Conservation (phyloP, 2,888 invertebrate species). For the Ennomos erosarius region DNA sequence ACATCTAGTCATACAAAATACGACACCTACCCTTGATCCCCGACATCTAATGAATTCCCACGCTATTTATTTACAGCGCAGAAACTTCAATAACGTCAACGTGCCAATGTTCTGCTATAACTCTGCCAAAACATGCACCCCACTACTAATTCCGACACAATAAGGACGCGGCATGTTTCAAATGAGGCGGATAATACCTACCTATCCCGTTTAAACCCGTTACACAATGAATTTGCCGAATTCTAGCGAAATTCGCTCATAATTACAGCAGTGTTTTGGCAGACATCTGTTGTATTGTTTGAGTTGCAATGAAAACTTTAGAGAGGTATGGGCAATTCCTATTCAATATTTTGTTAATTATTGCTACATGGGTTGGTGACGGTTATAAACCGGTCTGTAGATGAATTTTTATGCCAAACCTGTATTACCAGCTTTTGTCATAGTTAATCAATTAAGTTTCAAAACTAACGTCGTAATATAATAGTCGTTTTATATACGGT, state of each 20-base stretch:
- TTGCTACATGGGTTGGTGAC: too few species aligned
- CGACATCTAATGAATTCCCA: neutral
- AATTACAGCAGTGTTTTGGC: conserved; percentile 43
- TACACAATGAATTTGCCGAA: conserved; percentile 43
- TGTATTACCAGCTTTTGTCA: too few species aligned
- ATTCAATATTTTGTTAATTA: neutral
- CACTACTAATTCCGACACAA: conserved; percentile 42
- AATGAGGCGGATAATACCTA: conserved; percentile 53
- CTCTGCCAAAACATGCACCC: conserved; percentile 26
- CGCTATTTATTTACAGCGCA: conserved; percentile 1
- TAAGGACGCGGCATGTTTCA: conserved; percentile 47
- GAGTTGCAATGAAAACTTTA: conserved; percentile 9
- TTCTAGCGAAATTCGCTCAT: conserved; percentile 26
- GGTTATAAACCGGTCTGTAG: too few species aligned
- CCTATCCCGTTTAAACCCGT: conserved; percentile 42
- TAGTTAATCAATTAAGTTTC: too few species aligned
- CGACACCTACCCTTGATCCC: too few species aligned
- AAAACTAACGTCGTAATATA: too few species aligned
- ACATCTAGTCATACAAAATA: too few species aligned
- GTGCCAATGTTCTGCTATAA: conserved; percentile 27
- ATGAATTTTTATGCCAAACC: too few species aligned
- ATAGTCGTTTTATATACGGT: too few species aligned
- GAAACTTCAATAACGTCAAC: conserved; percentile 6
- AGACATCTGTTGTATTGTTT: conserved; percentile 35
- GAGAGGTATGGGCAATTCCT: neutral